Base-by-base conservation (phyloP, 1,140 invertebrate species). In the Cecropterus lyciades region DNA sequence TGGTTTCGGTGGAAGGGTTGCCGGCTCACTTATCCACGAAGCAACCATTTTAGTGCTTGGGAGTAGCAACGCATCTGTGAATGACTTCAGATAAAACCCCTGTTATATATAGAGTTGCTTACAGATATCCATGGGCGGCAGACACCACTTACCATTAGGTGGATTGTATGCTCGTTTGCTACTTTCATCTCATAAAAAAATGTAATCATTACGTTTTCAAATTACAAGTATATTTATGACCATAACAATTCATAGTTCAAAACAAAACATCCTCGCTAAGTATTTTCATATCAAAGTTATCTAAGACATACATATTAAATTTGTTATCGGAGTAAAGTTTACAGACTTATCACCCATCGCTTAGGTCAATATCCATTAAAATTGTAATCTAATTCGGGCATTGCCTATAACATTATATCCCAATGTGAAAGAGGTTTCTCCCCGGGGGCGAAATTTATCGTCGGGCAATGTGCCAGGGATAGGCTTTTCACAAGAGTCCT, bases 381-480 rank as follows among this genome's bases (percentile, higher is more conserved):
- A 24, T 30, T 59, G 27, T 46, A 59, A 59, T 59, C 55, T 46
- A 59, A 46, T 46, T 59, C 24, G 42, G 24, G 20, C 53, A 45
- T 45, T 27, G 53, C 40, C 42, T 59, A 59, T 15, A 15, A 6
- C 14, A 7, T 52, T 15, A 13, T 20, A 15, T 59, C 8, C 43
- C 24, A 20, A 5, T 24, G 55, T 46, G 17, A 43, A 14, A 14
- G 40, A 6, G 20, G 52, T 30, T 49, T 45, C 40, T 46, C 55
- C 42, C 42, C 11, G 20, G 40, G 42, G 55, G 43, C 20, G 55
- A 14, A 30, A 27, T 49, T 73, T 69, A 75, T 62, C 49, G 56
- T 62, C 67, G 65, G 77, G 79, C 75, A 79, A 75, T 57, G 71
- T 77, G 79, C 79, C 79, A 79, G 73, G 73, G 67, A 66, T 75